Base-by-base conservation (phyloP, 2,888 invertebrate species). In the Andrena bucephala region DNA sequence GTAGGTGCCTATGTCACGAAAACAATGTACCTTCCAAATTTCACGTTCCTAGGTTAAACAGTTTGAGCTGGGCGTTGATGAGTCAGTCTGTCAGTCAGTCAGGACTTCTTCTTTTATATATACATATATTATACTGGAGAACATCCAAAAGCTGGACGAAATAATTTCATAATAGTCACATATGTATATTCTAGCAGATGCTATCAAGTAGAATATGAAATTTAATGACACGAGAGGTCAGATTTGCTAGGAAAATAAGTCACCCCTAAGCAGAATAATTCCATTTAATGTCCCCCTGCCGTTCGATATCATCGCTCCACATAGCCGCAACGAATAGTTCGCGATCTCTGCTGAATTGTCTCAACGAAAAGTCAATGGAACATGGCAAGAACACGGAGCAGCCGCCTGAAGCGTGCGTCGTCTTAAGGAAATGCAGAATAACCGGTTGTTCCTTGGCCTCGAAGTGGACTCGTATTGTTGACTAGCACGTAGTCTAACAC, bases 381-480 rank as follows among this genome's bases (percentile, higher is more conserved):
- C 67, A 71, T 71, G 48, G 79, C 59, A 71, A 69, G 74, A 83
- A 69, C 81, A 74, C 84, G 85, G 88, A 87, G 80, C 87, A 84
- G 82, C 88, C 82, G 87, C 84, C 67, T 83, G 77, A 77, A 86
- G 73, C 75, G 70, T 85, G 83, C 87, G 87, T 89, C 89, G 89
- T 87, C 90, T 89, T 89, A 87, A 92, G 91, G 89, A 91, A 92
- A 91, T 90, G 90, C 90, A 90, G 90, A 87, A 89, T 89, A 90
- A 92, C 95, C 94, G 87, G 95, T 94, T 84, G 92, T 87, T 84
- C 87, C 87, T 65, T 89, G 86, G 90, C 92, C 87, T 85, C 87
- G 86, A 83, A 87, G 86, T 77, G 81, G 83, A 72, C 81, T 73
- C 75, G 83, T 82, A 87, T 89, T 89, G 86, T 88, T 84, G 84